Evolutionary conservation across 2,888 invertebrate species (phyloP).

Genomic region (Phyto melanocephala): DNA sequence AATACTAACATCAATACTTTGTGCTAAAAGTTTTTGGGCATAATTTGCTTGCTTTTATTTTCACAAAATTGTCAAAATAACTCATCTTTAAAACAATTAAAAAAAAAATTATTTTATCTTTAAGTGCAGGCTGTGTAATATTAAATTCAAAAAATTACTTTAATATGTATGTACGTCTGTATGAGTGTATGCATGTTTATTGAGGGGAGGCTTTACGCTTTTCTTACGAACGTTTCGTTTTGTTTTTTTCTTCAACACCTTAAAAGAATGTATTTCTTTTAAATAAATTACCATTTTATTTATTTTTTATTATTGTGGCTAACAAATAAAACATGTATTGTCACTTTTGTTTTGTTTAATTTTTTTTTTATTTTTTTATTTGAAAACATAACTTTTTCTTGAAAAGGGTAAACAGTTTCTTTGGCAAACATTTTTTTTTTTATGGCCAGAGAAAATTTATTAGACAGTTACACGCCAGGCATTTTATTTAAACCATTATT

Average conservation of each 20-base stretch:
- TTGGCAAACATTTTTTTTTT: conserved; percentile 16
- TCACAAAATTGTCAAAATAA: not conserved
- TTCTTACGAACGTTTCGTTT: no score
- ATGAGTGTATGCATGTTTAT: no score
- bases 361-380: conserved; percentile 20
- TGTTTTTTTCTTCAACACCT: conserved; percentile 3
- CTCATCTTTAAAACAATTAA: no score
- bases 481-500: conserved; percentile 72
- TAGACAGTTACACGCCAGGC: conserved; percentile 75
- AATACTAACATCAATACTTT: no score
- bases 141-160: not conserved
- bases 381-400: conserved; percentile 60
- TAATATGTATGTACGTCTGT: no score
- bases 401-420: conserved; percentile 60
- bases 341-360: conserved; percentile 52
- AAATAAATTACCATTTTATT: conserved; percentile 53
- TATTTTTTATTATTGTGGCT: conserved; percentile 24
- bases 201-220: not conserved
- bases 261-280: conserved; percentile 1
- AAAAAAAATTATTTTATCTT: not conserved
- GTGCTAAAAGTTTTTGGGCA: no score
- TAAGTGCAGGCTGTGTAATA: not conserved
- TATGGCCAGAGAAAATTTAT: conserved; percentile 70
- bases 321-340: conserved; percentile 62
- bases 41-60: no score